Evolutionary conservation across 2,113 vertebrate genomes (phyloP).

Genomic region (Leuciscus idus): DNA sequence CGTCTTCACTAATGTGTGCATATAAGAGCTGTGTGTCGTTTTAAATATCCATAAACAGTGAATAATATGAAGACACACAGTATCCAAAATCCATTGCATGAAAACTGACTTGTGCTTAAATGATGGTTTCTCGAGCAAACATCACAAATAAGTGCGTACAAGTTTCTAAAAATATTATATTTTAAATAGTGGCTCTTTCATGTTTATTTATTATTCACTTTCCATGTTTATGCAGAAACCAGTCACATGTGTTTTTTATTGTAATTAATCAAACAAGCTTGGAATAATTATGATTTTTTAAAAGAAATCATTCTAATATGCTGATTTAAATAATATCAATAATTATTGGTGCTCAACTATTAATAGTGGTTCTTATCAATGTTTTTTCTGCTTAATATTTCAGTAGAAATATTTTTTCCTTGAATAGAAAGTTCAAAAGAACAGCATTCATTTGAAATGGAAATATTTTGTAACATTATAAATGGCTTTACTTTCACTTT

Average conservation of each 20-base stretch:
- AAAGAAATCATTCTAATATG: too few relatives aligned
- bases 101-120: background rate
- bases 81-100: background rate
- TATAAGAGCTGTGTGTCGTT: background rate
- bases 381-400: too few relatives aligned
- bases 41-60: background rate
- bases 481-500: too few relatives aligned
- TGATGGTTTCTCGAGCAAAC: background rate
- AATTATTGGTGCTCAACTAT: too few relatives aligned
- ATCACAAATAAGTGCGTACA: background rate
- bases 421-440: too few relatives aligned
- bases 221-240: background rate
- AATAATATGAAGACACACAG: background rate
- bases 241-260: background rate
- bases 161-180: background rate
- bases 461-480: too few relatives aligned
- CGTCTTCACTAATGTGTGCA: background rate
- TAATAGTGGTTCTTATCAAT: too few relatives aligned
- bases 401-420: too few relatives aligned
- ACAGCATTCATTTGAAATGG: too few relatives aligned
- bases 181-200: background rate
- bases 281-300: too few relatives aligned
- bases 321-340: too few relatives aligned
- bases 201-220: background rate
- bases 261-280: too few relatives aligned